Conservation (phyloP, 35 echinoderm and acorn worm genomes). For the Stichopus chloronotus region DNA sequence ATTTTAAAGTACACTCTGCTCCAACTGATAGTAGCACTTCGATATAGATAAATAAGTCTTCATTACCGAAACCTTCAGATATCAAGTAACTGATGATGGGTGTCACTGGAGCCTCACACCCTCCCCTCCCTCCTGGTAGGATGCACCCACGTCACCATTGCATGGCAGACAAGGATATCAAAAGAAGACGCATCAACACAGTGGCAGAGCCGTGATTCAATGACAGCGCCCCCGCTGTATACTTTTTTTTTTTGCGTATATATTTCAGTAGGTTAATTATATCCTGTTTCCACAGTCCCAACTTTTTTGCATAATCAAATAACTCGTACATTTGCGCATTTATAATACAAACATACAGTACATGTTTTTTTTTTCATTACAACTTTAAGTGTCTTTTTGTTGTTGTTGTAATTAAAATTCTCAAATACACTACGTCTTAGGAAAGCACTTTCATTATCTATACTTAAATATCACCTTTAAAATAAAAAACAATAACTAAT, state of each 20-base stretch:
- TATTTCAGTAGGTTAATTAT: conserved; percentile 51
- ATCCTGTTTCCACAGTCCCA: conserved; percentile 52
- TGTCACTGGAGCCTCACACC: no score
- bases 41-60: no score
- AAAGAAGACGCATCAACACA: no score
- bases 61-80: no score
- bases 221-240: conserved; percentile 43
- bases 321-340: conserved; percentile 52
- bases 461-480: conserved; percentile 13
- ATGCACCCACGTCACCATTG: no score
- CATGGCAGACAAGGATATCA: no score
- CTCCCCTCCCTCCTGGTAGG: no score
- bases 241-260: conserved; percentile 34
- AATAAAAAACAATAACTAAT: conserved; percentile 16
- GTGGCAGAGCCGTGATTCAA: not conserved
- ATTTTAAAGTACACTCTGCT: no score
- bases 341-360: conserved; percentile 53
- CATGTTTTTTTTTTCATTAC: conserved; percentile 14
- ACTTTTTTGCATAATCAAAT: conserved; percentile 49
- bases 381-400: conserved; percentile 10
- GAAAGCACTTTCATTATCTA: conserved; percentile 47
- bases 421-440: conserved; percentile 14
- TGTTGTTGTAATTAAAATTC: not conserved
- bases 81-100: no score
- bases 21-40: no score